Base-by-base conservation (phyloP, 2,113 vertebrate genomes). In the Tachysurus fulvidraco region DNA sequence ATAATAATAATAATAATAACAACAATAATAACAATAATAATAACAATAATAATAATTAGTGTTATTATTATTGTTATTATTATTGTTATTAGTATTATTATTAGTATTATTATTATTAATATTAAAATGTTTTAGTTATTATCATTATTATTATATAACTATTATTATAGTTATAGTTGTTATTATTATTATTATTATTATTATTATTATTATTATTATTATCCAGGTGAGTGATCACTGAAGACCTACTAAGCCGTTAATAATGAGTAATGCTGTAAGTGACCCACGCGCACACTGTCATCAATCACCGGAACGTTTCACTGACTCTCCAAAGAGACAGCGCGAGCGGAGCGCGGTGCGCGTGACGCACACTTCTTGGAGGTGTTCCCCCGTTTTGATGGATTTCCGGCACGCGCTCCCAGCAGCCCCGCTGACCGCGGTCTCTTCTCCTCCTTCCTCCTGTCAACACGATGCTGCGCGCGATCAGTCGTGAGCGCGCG, bases 381-480 rank as follows among this genome's bases (percentile, higher is more conserved):
- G 93, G 90, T 92, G 91, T 92, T 94, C 92, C 91, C 90, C 80
- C 73, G 52, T 81, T 92, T 91, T 93, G 93, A 94, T 93, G 92
- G 93, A 91, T 93, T 93, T 92, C 92, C 93, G 92, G 92, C 91
- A 86, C 79, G 59, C 88, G 86, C 88, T 90, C 93, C 88, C 87
- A 91, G 91, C 88, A 91, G 94, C 93, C 89, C 90, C 86, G 92
- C 93, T 93, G 93, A 88, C 94, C 62, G 90, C 91, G 91, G 92
- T 91, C 91, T 89, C 81, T 89, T 30, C 91, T 88, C 83, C 93
- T 93, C 92, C 92, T 93, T 91, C 93, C 92, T 91, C 92, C 91
- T 94, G 94, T 95, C 95, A 95, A 93, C 90, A 92, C 91, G 90
- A 92, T 93, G 87, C 88, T 69, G 83, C 80, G n/a, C 87, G 88